Evolutionary conservation across 2,888 invertebrate species (phyloP).

Genomic region (Euzetes globulus): DNA sequence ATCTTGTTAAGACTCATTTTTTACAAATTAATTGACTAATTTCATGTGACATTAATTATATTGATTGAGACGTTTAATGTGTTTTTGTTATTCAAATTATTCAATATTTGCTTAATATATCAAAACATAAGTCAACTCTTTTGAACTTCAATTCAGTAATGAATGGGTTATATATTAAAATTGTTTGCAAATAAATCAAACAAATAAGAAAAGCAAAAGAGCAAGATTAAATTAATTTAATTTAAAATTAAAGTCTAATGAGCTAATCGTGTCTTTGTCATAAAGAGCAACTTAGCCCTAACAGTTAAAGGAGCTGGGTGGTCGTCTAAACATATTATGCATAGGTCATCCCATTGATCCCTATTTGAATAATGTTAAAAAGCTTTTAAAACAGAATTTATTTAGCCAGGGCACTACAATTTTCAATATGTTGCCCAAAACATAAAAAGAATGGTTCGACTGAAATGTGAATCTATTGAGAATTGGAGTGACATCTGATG

Average conservation of each 20-base stretch:
- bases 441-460: too few relatives aligned
- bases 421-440: too few relatives aligned
- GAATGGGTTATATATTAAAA: neutral
- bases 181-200: neutral
- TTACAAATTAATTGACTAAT: neutral
- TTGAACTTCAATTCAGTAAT: too few relatives aligned
- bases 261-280: neutral
- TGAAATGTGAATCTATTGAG: too few relatives aligned
- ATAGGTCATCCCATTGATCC: neutral
- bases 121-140: neutral
- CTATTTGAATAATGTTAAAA: too few relatives aligned
- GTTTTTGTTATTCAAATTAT: neutral
- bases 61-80: neutral
- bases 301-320: neutral
- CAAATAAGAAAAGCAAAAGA: too few relatives aligned
- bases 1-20: too few relatives aligned
- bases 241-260: neutral
- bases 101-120: neutral
- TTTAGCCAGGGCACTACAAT: too few relatives aligned
- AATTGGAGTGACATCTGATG: too few relatives aligned
- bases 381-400: too few relatives aligned
- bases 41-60: neutral
- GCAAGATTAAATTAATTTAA: too few relatives aligned
- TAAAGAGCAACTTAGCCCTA: neutral
- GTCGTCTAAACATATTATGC: neutral